Base-by-base conservation (phyloP, 2,888 invertebrate species). In the Patella caerulea region DNA sequence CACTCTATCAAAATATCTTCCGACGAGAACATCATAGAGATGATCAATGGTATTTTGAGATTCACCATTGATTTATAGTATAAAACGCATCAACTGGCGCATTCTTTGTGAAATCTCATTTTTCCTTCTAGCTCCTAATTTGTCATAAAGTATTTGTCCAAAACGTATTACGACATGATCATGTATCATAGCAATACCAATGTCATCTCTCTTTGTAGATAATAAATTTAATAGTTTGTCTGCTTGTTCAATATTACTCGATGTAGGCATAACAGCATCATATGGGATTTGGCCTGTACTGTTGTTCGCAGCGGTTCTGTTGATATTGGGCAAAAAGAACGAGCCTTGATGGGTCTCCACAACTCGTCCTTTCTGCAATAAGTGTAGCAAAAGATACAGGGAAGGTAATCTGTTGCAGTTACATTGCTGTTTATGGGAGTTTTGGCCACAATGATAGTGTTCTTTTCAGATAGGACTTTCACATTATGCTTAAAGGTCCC, bases 1-100 rank as follows among this genome's bases (percentile, higher is more conserved):
- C 15, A 74, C n/a, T 54, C 54, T 45, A 65, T 74, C 65, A 74
- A 74, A 74, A 17, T 34, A 12, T 54, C 19, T 17, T 74, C 59
- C 74, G 56, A 2, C 3, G 12, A 74, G n/a, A 54, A 74, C 17
- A 17, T 19, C 70, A 24, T 12, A 29, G 14, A 74, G 17, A 65
- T 74, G 56, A 17, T 56, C 56, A 56, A 56, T n/a, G 14, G 14
- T 56, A 56, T 70, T 15, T 14, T 15, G 15, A 56, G 15, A 17
- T 14, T n/a, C 11, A 2, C 3, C 24, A 59, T 54, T 59, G 17
- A 74, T 4, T 29, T 74, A 2, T 15, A 74, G 70, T 45, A 69
- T 74, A 70, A 74, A 59, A 14, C 65, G 14, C 19, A n/a, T 19
- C 12, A 74, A 17, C 59, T 74, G 74, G 34, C 3, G 34, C 34